Base-by-base conservation (phyloP, 2,113 vertebrate genomes). In the Cyprinodon tularosa region DNA sequence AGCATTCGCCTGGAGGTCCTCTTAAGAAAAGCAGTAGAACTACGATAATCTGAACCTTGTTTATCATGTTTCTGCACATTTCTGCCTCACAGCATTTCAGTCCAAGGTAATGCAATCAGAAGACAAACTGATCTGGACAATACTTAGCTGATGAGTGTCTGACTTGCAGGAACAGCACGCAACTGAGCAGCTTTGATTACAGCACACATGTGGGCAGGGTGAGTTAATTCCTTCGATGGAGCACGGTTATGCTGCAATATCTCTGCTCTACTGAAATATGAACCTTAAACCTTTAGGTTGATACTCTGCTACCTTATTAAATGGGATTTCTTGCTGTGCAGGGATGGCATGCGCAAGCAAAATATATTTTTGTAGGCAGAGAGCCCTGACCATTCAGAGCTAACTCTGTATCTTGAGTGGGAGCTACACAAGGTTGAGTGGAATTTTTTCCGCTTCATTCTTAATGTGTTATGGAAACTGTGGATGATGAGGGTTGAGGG, bases 401-500 rank as follows among this genome's bases (percentile, higher is more conserved):
- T 38, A 12, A 7, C 40, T 67, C 1, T 48, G 22, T 17, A 62
- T 68, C 48, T 15, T 53, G 76, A 62, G 37, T 39, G 57, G 20
- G n/a, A 71, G 50, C 8, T 36, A 37, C 17, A 36, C 71, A 59
- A 67, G 45, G 63, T 70, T 44, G 42, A 11, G 66, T 39, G 66
- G 72, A 63, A 77, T 60, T 71, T 67, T 69, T 61, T 85, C 69
- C 67, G 66, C 57, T 57, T 65, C 12, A 70, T 29, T 81, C 45
- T 67, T 77, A 17, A 62, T 68, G 40, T 66, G 65, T 72, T 71
- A 20, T 68, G 74, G 68, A 83, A 73, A 42, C 64, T 63, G 71
- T 73, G 72, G 60, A 82, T 74, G 48, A 72, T 69, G 76, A 71
- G 59, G 42, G 74, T 63, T 71, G 82, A 78, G 68, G 50, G 48